Percentiles rank a stretch among this genome's conserved stretches.
phyloP scores from a whole-genome alignment of 2,113 vertebrate species.

The Pavo muticus region DNA sequence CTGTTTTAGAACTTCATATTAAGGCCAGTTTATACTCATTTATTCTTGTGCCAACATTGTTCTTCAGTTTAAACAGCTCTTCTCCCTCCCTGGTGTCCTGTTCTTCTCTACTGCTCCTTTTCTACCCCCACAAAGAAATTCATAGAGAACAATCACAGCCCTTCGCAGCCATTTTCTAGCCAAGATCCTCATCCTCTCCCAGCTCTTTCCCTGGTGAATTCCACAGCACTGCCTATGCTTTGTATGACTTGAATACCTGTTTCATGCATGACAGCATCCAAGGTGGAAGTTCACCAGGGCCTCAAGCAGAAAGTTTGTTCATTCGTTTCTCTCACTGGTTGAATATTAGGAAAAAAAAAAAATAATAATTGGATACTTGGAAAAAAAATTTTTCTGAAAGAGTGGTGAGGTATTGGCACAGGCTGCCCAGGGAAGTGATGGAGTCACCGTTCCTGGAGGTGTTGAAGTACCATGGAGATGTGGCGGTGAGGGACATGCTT shows the following conservation, averaged over 20 bases:
- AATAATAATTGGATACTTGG: no score
- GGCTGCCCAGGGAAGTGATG: no score
- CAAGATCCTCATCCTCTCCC: neutral
- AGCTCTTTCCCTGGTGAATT: neutral
- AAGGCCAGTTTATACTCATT: conserved; percentile 52
- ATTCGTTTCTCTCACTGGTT: neutral
- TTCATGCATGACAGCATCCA: rapidly evolving
- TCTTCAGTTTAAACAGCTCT: conserved; percentile 51
- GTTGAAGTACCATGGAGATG: neutral
- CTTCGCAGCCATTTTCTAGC: conserved; percentile 4
- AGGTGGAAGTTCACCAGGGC: neutral
- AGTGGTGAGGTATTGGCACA: neutral
- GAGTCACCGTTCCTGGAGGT: neutral
- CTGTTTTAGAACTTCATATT: conserved; percentile 42
- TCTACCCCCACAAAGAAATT: conserved; percentile 28
- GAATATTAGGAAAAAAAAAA: no score
- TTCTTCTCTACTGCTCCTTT: conserved; percentile 41
- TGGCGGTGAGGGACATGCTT: no score
- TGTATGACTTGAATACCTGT: neutral
- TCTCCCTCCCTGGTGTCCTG: conserved; percentile 65
- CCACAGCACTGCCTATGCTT: neutral
- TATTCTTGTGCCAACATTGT: conserved; percentile 73
- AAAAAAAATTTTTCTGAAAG: no score
- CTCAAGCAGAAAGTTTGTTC: neutral
- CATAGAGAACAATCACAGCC: conserved; percentile 42